Conservation (phyloP, 2,888 invertebrate genomes). For the Cephalotes varians region DNA sequence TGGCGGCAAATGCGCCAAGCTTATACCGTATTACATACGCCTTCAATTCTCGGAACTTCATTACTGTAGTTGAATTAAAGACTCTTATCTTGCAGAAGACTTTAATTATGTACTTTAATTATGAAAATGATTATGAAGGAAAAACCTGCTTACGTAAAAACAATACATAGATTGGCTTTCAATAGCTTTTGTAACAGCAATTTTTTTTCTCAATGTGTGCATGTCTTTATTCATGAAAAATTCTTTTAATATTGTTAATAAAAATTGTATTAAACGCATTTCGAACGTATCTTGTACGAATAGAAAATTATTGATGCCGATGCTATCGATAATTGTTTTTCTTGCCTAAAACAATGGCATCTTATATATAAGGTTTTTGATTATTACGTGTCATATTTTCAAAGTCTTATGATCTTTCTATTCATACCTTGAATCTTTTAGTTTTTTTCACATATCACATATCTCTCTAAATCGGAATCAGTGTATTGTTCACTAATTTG, state of each 20-base stretch:
- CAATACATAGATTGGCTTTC: not conserved
- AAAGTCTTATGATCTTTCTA: not conserved
- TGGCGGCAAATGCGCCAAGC: not conserved
- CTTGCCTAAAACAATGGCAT: not conserved
- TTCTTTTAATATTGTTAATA: not conserved
- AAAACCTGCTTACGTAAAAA: slow-evolving; percentile 6
- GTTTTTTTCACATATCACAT: no score
- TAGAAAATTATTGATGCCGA: not conserved
- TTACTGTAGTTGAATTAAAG: not conserved
- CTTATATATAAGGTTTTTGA: not conserved
- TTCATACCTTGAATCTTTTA: no score
- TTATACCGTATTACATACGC: not conserved
- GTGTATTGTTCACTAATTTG: no score
- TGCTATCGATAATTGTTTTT: no score
- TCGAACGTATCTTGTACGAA: not conserved
- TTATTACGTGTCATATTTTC: not conserved
- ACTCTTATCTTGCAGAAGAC: not conserved
- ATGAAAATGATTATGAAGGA: not conserved
- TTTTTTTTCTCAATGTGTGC: not conserved
- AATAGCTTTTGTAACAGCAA: not conserved
- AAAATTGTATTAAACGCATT: not conserved
- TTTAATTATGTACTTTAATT: slow-evolving; percentile 8
- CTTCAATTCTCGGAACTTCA: slow-evolving; percentile 11
- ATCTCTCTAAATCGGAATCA: no score
- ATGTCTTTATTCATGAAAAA: not conserved